Evolutionary conservation across 2,113 vertebrate species (phyloP).

Genomic region (Balaeniceps rex): DNA sequence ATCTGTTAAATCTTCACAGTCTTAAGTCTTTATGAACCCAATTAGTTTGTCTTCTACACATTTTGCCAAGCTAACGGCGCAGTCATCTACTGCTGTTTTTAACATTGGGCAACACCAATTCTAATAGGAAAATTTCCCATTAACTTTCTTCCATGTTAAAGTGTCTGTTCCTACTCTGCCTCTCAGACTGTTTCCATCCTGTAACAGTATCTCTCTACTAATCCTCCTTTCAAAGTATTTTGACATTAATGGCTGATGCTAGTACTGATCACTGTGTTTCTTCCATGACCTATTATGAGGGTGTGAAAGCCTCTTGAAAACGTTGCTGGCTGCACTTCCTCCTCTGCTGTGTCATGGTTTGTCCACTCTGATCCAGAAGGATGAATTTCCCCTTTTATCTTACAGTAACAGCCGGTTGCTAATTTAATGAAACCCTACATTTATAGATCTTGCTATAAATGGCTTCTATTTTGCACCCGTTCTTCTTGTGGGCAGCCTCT

Average conservation of each 20-base stretch:
- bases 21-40: background rate
- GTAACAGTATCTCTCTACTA: background rate
- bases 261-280: background rate
- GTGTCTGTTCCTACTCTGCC: background rate
- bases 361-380: background rate
- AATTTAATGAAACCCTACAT: constrained; percentile 24
- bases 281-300: background rate
- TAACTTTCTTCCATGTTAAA: background rate
- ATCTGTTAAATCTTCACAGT: background rate
- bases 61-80: background rate
- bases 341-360: constrained; percentile 37
- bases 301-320: background rate
- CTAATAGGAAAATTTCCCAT: background rate
- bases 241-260: background rate
- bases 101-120: background rate
- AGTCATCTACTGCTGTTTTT: background rate
- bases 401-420: constrained; percentile 22
- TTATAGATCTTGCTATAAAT: constrained; percentile 52
- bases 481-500: constrained; percentile 38
- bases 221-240: background rate
- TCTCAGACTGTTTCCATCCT: background rate
- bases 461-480: background rate
- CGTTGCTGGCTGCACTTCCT: background rate
- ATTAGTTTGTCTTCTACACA: background rate
- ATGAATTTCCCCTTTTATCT: constrained; percentile 46